Percentiles rank a stretch among this genome's conserved stretches.
Conservation (phyloP, 2,888 invertebrate species). For the Eupithecia tripunctaria region DNA sequence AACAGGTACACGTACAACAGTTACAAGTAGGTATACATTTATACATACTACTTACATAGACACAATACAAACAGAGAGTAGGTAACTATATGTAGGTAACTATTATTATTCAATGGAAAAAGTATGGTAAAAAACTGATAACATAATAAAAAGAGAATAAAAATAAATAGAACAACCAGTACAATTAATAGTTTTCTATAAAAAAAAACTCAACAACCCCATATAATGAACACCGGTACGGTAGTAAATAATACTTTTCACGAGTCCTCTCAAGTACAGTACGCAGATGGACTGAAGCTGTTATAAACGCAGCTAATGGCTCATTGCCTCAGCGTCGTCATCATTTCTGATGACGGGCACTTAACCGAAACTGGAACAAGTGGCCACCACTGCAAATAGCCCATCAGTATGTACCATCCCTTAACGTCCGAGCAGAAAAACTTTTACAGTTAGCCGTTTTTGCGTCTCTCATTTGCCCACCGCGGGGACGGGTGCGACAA, state of each 20-base stretch:
- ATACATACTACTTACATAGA: too few relatives aligned
- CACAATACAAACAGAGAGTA: too few relatives aligned
- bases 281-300: not conserved
- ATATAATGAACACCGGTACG: not conserved
- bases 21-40: too few relatives aligned
- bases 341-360: conserved; percentile 1
- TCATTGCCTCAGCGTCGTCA: not conserved
- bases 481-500: conserved; percentile 57
- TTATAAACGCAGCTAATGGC: conserved; percentile 3
- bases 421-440: conserved; percentile 55
- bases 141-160: too few relatives aligned
- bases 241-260: not conserved
- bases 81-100: too few relatives aligned
- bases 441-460: conserved; percentile 60
- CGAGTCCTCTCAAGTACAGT: not conserved
- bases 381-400: not conserved
- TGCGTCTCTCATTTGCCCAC: conserved; percentile 45
- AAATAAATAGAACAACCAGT: too few relatives aligned
- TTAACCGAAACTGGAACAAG: not conserved
- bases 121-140: too few relatives aligned
- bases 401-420: conserved; percentile 27
- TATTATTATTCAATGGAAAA: too few relatives aligned
- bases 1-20: too few relatives aligned
- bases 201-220: too few relatives aligned
- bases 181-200: not conserved